Evolutionary conservation across 2,113 vertebrate genomes (phyloP), one percentile per base, ranked within the genome.

Genomic region (Mesitornis unicolor): DNA sequence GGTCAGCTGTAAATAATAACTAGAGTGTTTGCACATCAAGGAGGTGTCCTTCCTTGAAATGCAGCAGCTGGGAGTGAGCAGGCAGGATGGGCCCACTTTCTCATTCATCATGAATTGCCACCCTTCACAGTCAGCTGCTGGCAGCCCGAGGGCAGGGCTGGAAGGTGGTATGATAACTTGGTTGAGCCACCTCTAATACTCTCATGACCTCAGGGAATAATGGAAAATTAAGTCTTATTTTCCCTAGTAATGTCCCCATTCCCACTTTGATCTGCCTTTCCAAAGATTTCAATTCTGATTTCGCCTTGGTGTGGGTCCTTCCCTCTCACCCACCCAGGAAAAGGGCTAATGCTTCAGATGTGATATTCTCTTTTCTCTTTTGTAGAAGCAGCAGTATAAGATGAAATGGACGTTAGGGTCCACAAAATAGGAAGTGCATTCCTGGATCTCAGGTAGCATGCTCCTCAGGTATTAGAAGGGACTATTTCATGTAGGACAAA

Each of bases 1-100:
- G 77, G 90, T 95, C 85, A 93, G 67, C 70, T 95, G 87, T 92
- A 94, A 94, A 91, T 93, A 95, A 95, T 84, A 95, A 60, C 85
- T 51, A 12, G 56, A 82, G 33, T 43, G 69, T 89, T 92, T 90
- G 89, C 86, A 87, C 90, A 89, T 84, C 86, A 73, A 81, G 96
- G 68, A 89, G 83, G 69, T 78, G 57, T 94, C 90, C 69, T 84
- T 92, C 16, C 1, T 60, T 84, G 64, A 80, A 92, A 90, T 82
- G 80, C 90, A 95, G 73, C 21, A 57, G 65, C 80, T 71, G 76
- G 70, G 47, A 84, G 35, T 9, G 69, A 90, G 76, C 68, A 87
- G 86, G 57, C 69, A 88, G 69, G 43, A 36, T 47, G 74, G 69
- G 20, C 56, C 35, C 68, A 13, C 73, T 70, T 68, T 71, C 42